These are phyloP conservation scores for Gorsachius magnificus DNA, from an alignment of 2,797 vertebrate species.

Conservation along the genomic window DNA sequence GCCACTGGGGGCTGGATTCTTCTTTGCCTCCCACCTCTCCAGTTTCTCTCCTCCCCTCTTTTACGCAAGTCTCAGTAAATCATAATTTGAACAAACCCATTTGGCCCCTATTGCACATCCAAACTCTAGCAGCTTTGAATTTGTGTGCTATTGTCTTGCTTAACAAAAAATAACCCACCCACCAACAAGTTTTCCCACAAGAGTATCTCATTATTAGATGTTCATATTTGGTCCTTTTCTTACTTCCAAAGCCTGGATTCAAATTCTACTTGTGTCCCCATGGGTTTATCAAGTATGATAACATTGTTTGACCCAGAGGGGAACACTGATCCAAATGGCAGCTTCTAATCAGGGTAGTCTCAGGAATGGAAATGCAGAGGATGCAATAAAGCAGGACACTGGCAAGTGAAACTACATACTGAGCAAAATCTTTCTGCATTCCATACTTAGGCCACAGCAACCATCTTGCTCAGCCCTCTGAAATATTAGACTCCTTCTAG, in stretches of 20 bases:
- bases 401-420: not conserved
- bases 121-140: not conserved
- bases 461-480: not conserved
- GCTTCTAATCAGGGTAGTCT: not conserved
- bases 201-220: not conserved
- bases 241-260: not conserved
- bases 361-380: not conserved
- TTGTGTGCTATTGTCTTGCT: not conserved
- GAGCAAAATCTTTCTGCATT: not conserved
- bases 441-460: not conserved
- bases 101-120: not conserved
- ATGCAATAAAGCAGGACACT: not conserved
- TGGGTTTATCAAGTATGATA: not conserved
- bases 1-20: slow-evolving; percentile 49
- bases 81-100: not conserved
- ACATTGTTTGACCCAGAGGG: not conserved
- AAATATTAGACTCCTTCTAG: not conserved
- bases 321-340: not conserved
- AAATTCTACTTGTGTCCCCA: not conserved
- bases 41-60: not conserved
- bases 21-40: not conserved
- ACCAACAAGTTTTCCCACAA: not conserved
- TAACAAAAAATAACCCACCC: not conserved
- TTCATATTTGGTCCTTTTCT: not conserved
- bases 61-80: not conserved